Evolutionary conservation across 2,888 invertebrate species (phyloP), one percentile per base, ranked within the genome.

Genomic region (Girardia tigrina): DNA sequence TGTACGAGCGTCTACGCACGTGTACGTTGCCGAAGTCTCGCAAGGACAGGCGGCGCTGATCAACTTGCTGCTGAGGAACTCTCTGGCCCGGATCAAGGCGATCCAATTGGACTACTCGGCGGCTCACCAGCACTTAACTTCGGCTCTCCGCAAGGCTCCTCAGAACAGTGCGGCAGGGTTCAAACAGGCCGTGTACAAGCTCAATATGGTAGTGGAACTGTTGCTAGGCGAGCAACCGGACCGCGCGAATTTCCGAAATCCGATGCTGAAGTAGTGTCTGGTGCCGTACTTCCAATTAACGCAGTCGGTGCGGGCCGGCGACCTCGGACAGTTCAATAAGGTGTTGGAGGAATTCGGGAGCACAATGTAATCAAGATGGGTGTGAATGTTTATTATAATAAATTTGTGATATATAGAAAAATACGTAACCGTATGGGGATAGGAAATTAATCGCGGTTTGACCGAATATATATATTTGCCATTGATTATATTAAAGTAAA

Each of bases 131-230:
- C 92, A 97, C 85, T 87, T 99, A 77, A 89, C 95, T 14, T 95
- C 97, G 80, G 88, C 88, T 0, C 87, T 95, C 82, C 88, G 98
- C 27, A 99, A 99, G 84, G 94, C 98, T 0, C 98, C 98, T 0
- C 97, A 97, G 84, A 91, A 91, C 80, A 90, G 94, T 28, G 98
- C 97, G n/a, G 90, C 97, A 78, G 98, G 98, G 42, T 99, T 98
- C 83, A 90, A 97, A 78, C 98, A 98, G 86, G 93, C 93, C 23
- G 94, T 92, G 0, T 79, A 82, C 80, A 77, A 77, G 76, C 73
- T 72, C 6, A 76, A 75, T 20, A 76, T 36, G 2, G 77, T 77
- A 4, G 77, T 77, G 26, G 72, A 97, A 83, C 85, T 97, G 75
- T 86, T 97, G 42, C 86, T 98, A 79, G 98, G 98, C 78, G 97